phyloP scores from a whole-genome alignment of 1,140 invertebrate species.

The Drosophila oshimai region DNA sequence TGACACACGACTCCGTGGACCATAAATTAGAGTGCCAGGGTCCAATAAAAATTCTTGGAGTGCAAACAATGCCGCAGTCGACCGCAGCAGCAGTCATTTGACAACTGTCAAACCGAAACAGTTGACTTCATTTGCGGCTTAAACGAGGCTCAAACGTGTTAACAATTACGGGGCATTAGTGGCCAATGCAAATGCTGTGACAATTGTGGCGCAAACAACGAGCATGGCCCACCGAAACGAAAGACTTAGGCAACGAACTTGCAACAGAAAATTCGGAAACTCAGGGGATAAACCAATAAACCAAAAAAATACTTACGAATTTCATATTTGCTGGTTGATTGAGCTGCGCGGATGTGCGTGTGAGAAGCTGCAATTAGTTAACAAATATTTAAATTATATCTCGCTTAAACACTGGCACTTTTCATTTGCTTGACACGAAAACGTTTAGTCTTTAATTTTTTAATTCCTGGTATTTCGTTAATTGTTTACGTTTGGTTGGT shows the following conservation, averaged over 20 bases:
- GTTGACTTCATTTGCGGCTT: constrained; percentile 52
- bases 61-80: constrained; percentile 25
- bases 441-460: constrained; percentile 39
- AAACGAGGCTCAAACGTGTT: constrained; percentile 40
- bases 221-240: no score
- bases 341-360: constrained; percentile 22
- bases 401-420: constrained; percentile 52
- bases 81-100: constrained; percentile 21
- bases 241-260: constrained; percentile 74
- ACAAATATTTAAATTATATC: constrained; percentile 69
- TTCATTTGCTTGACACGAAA: constrained; percentile 36
- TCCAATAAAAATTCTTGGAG: constrained; percentile 69
- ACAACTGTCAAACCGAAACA: constrained; percentile 30
- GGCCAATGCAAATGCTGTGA: constrained; percentile 24
- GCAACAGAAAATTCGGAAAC: no score
- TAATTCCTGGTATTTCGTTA: constrained; percentile 15
- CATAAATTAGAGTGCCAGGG: constrained; percentile 67
- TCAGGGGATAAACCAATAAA: constrained; percentile 4
- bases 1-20: constrained; percentile 51
- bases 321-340: constrained; percentile 72
- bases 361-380: constrained; percentile 70
- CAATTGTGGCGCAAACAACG: constrained; percentile 47
- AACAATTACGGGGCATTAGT: constrained; percentile 41
- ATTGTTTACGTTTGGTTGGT: constrained; percentile 19
- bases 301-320: constrained; percentile 71